Conservation (phyloP, 2,113 vertebrate genomes). For the Marmota monax region DNA sequence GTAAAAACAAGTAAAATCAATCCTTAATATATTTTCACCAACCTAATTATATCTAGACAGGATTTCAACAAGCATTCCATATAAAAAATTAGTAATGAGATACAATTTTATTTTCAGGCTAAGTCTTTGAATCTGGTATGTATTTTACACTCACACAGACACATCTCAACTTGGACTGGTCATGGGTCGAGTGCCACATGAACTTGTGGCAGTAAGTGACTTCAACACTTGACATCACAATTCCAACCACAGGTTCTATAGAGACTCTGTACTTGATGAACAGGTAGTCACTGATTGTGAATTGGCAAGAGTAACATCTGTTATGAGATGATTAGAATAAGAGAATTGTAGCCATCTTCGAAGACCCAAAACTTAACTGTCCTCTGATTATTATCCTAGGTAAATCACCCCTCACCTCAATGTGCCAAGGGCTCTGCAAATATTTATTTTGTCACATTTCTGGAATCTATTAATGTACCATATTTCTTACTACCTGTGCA, state of each 20-base stretch:
- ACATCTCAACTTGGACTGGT: neutral
- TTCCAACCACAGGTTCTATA: neutral
- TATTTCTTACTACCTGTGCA: neutral
- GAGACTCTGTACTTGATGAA: neutral
- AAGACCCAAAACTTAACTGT: neutral
- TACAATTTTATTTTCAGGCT: neutral
- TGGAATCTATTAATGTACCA: neutral
- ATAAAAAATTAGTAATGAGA: neutral
- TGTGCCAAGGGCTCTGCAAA: neutral
- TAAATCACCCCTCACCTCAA: neutral
- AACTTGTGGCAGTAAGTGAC: rapidly evolving
- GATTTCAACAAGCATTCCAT: neutral
- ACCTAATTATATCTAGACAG: neutral
- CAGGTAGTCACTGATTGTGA: neutral
- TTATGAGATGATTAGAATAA: neutral
- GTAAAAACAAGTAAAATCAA: neutral
- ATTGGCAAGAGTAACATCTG: neutral
- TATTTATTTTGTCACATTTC: neutral
- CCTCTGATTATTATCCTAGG: neutral
- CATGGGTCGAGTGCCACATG: neutral
- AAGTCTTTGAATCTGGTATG: neutral
- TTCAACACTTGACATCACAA: neutral
- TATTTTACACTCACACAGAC: neutral
- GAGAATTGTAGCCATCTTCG: neutral
- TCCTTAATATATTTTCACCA: constrained; percentile 34